A percentile compares a stretch with the other conserved stretches of the same genome.
Evolutionary conservation across 2,113 vertebrate genomes (phyloP).

Genomic region (Etia nguti): DNA sequence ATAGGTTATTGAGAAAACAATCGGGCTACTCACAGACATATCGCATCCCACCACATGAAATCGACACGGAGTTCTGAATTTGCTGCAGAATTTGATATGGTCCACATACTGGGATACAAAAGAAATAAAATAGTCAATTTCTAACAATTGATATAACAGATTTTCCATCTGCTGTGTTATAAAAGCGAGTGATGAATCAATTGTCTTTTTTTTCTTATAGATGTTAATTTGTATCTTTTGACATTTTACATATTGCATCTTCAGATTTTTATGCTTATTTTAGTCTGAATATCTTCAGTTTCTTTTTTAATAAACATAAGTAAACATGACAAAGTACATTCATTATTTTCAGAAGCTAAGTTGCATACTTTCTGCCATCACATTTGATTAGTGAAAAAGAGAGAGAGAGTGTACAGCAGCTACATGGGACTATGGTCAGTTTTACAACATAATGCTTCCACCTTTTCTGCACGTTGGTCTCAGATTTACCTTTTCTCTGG

Average conservation of each 20-base stretch:
- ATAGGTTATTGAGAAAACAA: not conserved
- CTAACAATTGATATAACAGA: not conserved
- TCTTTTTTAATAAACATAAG: not conserved
- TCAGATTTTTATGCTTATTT: not conserved
- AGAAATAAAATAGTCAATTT: not conserved
- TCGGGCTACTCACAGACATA: slow-evolving; percentile 65
- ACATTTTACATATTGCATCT: not conserved
- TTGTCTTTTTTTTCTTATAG: not conserved
- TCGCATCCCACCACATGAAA: slow-evolving; percentile 75
- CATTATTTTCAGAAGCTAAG: not conserved
- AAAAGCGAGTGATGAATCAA: not conserved
- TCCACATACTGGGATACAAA: slow-evolving; percentile 65
- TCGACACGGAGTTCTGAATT: slow-evolving; percentile 72
- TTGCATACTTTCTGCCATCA: not conserved
- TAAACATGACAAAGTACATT: not conserved
- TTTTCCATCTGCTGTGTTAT: not conserved
- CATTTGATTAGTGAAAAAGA: not conserved
- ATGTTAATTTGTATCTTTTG: not conserved
- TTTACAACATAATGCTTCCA: not conserved
- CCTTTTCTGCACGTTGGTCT: not conserved
- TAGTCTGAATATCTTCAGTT: not conserved
- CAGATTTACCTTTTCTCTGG: slow-evolving; percentile 82
- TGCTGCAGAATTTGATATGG: slow-evolving; percentile 74
- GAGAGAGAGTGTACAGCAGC: not conserved
- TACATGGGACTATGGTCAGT: not conserved